These are phyloP conservation scores for Galerucella nymphaeae DNA, from an alignment of 2,888 invertebrate genomes.

Conservation along the genomic window DNA sequence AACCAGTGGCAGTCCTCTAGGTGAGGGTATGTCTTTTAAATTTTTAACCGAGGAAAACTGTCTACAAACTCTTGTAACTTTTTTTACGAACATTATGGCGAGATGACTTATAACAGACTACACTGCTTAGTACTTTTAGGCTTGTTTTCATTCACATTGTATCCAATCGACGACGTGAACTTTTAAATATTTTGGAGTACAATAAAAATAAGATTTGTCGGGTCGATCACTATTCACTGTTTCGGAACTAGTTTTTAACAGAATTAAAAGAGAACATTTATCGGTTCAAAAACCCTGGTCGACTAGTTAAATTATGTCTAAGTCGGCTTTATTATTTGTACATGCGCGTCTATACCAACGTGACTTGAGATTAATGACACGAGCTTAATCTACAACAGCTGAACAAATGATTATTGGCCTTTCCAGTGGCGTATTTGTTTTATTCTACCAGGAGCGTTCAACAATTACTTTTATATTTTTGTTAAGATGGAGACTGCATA, in stretches of 20 bases:
- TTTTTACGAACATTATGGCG: constrained; percentile 14
- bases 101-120: constrained; percentile 12
- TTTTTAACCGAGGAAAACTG: constrained; percentile 10
- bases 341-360: constrained; percentile 34
- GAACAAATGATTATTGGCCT: constrained; percentile 19
- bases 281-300: constrained; percentile 26
- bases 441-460: not conserved
- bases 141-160: not conserved
- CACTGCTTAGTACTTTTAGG: constrained; percentile 6
- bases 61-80: constrained; percentile 10
- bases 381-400: constrained; percentile 18
- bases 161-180: constrained; percentile 2
- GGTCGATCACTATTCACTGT: not conserved
- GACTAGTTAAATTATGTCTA: constrained; percentile 22
- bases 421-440: not conserved
- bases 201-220: not conserved
- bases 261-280: constrained; percentile 2
- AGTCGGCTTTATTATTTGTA: constrained; percentile 35
- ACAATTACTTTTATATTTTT: not conserved
- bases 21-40: constrained; percentile 61
- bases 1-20: constrained; percentile 64
- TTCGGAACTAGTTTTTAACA: constrained; percentile 4
- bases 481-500: no score
- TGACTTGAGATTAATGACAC: constrained; percentile 20
- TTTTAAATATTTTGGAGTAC: not conserved